phyloP scores from a whole-genome alignment of 2,888 invertebrate species.

The Pachymerium ferrugineum region DNA sequence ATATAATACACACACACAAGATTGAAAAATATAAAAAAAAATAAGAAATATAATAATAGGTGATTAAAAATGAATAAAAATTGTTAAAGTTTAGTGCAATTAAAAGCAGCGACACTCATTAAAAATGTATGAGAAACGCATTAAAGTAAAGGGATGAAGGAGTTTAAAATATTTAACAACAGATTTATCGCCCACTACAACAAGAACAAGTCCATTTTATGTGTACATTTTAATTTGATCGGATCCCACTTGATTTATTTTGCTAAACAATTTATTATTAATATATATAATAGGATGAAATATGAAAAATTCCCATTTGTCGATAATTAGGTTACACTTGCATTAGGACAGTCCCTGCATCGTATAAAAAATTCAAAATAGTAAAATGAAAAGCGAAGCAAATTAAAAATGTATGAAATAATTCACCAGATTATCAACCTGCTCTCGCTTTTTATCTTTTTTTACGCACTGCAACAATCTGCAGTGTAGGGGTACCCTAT shows the following conservation, averaged over 20 bases:
- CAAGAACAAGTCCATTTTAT: not conserved
- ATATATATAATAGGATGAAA: not conserved
- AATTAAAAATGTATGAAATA: slow-evolving; percentile 6
- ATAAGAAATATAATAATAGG: no score
- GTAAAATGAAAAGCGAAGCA: not conserved
- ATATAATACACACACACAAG: no score
- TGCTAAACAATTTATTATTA: not conserved
- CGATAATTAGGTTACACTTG: not conserved
- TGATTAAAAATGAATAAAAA: no score
- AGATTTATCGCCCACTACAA: not conserved
- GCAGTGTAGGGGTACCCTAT: no score
- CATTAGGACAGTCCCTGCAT: not conserved
- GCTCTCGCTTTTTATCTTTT: not conserved
- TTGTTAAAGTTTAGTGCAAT: no score
- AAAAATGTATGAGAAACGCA: not conserved
- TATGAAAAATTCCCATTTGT: slow-evolving; percentile 10
- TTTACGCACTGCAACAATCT: not conserved
- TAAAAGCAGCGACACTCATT: no score
- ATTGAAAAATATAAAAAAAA: no score
- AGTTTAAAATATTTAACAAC: not conserved
- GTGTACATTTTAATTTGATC: not conserved
- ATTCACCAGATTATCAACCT: not conserved
- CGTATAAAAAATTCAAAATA: not conserved
- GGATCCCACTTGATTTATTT: not conserved
- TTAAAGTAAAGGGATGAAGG: not conserved